Percentiles rank a stretch among this genome's conserved stretches.
phyloP scores from a whole-genome alignment of 64 coral and sea anemone genomes.

The Montipora cactus region DNA sequence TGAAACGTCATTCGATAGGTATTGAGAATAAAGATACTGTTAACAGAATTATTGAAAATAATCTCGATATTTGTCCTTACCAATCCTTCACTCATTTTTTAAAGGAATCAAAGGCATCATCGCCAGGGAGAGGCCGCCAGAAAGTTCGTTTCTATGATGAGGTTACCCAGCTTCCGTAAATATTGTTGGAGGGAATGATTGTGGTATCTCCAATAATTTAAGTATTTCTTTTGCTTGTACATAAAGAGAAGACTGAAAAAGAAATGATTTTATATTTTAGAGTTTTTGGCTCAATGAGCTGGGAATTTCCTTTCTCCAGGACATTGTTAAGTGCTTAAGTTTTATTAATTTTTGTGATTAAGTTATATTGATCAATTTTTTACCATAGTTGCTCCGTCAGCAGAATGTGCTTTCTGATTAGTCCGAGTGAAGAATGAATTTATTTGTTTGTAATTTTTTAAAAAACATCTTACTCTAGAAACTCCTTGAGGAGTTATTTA shows the following conservation, averaged over 20 bases:
- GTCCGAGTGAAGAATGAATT: background rate
- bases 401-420: too few relatives aligned
- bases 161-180: slow-evolving; percentile 36
- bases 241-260: background rate
- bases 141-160: slow-evolving; percentile 54
- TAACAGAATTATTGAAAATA: too few relatives aligned
- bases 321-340: too few relatives aligned
- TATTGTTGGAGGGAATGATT: background rate
- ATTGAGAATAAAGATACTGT: too few relatives aligned
- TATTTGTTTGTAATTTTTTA: background rate
- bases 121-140: background rate
- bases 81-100: background rate
- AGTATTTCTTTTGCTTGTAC: background rate
- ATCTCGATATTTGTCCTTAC: too few relatives aligned
- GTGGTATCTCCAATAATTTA: background rate
- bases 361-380: too few relatives aligned
- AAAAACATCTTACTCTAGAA: background rate
- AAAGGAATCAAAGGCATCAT: slow-evolving; percentile 3
- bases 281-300: background rate
- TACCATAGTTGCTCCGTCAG: too few relatives aligned
- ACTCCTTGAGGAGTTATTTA: background rate
- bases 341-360: too few relatives aligned
- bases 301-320: too few relatives aligned
- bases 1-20: too few relatives aligned
- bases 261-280: background rate